Evolutionary conservation across 2,113 vertebrate species (phyloP), one percentile per base, ranked within the genome.

Genomic region (Zosterops pallidus): DNA sequence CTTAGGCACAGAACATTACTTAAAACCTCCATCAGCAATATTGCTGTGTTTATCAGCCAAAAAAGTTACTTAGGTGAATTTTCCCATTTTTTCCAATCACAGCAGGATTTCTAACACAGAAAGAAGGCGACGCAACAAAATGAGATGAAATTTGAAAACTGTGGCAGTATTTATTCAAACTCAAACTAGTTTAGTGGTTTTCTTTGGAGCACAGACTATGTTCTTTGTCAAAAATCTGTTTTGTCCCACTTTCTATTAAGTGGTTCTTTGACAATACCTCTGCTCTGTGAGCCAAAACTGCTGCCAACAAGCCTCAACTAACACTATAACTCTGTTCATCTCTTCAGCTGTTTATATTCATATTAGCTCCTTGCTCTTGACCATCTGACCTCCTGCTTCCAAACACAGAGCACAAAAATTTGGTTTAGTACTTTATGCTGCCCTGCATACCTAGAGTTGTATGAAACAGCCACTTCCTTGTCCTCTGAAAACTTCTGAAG

Each of bases 251-350:
- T 87, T 87, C 57, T 83, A 24, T 72, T 57, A 95, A 90, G 23
- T 12, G 25, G 31, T 85, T 95, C 83, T 89, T 93, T 88, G 82
- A 92, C 55, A 80, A 74, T 35, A 70, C 74, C 68, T 92, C 75
- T 92, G 68, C 62, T 94, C 41, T 26, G 83, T 82, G 49, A 92
- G 62, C 87, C 90, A 95, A 81, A 79, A n/a, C 57, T 68, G 71
- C 84, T 95, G 85, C 78, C 81, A 95, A 68, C 9, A 55, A 90
- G 71, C 53, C 68, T 86, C 60, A 70, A 91, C n/a, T 64, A 95
- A 92, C 19, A 62, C 29, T 67, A 62, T 24, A 92, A 56, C 44
- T 79, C 62, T 70, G 49, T 17, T 49, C 70, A 94, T 72, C 65
- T 95, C 87, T 70, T 56, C 78, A 91, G 50, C 42, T 92, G 65